These are phyloP conservation scores for Rhyacichthys aspro DNA, from an alignment of 2,797 vertebrate genomes.

Conservation along the genomic window DNA sequence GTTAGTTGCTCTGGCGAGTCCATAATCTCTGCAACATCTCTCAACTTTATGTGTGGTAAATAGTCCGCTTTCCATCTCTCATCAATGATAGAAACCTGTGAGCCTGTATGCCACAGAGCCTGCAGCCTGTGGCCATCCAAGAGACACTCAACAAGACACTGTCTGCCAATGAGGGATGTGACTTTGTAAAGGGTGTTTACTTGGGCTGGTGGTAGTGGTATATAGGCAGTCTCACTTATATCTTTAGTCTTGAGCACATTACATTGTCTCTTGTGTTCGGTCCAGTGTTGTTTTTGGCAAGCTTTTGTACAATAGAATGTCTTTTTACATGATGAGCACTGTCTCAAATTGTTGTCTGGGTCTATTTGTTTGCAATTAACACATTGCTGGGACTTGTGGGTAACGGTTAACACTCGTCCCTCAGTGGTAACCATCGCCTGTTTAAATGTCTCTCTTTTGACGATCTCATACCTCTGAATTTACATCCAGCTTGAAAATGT, in stretches of 20 bases:
- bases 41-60: neutral
- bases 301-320: too few relatives aligned
- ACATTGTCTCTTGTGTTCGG: too few relatives aligned
- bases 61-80: neutral
- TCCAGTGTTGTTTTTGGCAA: too few relatives aligned
- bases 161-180: too few relatives aligned
- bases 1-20: slow-evolving; percentile 9
- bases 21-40: slow-evolving; percentile 18
- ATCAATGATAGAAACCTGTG: slow-evolving; percentile 25
- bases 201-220: too few relatives aligned
- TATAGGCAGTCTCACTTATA: neutral
- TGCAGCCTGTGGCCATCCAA: too few relatives aligned
- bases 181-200: too few relatives aligned
- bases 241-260: too few relatives aligned
- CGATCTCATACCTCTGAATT: neutral
- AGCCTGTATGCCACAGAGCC: slow-evolving; percentile 23
- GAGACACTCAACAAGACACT: too few relatives aligned
- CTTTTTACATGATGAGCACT: too few relatives aligned
- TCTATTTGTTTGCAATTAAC: neutral
- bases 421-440: neutral
- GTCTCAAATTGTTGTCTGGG: too few relatives aligned
- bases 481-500: neutral
- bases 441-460: neutral
- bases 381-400: neutral
- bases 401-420: neutral